A percentile compares a stretch with the other conserved stretches of the same genome.
phyloP scores from a whole-genome alignment of 2,113 vertebrate species.

The Zosterops borbonicus region DNA sequence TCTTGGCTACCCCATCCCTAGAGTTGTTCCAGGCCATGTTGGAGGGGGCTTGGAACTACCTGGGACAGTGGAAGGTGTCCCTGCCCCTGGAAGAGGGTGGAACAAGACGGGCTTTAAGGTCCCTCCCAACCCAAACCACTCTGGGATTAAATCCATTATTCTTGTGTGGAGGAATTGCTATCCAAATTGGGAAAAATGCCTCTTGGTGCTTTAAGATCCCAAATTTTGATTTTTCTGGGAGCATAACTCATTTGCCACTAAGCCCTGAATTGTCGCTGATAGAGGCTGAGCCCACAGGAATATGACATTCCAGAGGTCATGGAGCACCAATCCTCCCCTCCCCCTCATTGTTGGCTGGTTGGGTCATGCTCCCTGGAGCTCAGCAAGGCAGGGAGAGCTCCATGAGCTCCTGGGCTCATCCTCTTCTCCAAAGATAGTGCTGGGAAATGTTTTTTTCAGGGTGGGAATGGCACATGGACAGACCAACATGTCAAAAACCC shows the following conservation, averaged over 20 bases:
- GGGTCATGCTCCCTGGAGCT: neutral
- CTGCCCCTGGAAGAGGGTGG: rapidly evolving
- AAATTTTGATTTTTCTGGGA: neutral
- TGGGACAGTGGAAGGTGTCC: neutral
- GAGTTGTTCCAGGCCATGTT: neutral
- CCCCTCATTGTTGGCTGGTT: rapidly evolving
- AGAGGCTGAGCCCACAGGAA: neutral
- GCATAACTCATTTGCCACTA: neutral
- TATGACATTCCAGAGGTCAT: neutral
- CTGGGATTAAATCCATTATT: neutral
- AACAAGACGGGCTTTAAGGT: neutral
- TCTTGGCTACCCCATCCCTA: neutral
- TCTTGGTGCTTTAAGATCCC: neutral
- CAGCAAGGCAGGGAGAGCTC: rapidly evolving
- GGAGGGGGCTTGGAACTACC: rapidly evolving
- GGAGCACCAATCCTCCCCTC: neutral
- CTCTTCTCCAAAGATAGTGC: rapidly evolving
- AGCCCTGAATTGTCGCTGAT: neutral
- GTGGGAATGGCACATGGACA: rapidly evolving
- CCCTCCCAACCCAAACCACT: neutral
- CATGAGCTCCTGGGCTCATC: rapidly evolving
- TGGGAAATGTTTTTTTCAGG: neutral
- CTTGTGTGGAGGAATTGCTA: neutral
- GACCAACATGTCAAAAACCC: neutral
- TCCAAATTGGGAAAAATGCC: neutral